Conservation (phyloP, 2,113 vertebrate species). For the Solenodon paradoxus region DNA sequence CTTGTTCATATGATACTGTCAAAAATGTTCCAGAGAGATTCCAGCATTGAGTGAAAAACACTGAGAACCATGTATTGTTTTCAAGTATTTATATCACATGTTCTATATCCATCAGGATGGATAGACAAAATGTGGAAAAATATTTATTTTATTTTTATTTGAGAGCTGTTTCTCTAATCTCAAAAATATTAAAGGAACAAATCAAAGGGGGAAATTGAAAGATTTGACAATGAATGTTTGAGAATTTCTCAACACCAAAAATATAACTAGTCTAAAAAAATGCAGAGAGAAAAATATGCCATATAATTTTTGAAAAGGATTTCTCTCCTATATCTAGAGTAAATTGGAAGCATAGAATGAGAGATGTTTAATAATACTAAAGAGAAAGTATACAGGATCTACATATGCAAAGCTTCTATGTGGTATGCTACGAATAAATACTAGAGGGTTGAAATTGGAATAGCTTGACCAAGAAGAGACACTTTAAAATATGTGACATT, state of each 20-base stretch:
- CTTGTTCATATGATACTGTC: not conserved
- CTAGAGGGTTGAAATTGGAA: not conserved
- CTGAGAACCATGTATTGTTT: too few species aligned
- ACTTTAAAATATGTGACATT: not conserved
- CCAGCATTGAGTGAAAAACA: not conserved
- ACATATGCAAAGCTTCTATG: not conserved
- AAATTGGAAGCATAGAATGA: not conserved
- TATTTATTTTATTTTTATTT: not conserved
- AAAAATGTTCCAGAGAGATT: not conserved
- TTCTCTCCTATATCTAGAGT: not conserved
- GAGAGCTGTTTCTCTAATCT: not conserved
- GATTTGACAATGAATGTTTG: not conserved
- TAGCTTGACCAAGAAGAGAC: not conserved
- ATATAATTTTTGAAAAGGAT: not conserved
- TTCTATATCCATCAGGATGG: too few species aligned
- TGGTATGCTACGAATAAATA: not conserved
- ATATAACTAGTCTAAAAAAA: conserved; percentile 28
- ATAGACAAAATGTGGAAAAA: not conserved
- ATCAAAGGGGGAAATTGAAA: not conserved
- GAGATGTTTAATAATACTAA: not conserved
- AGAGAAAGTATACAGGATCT: not conserved
- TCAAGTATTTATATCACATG: too few species aligned
- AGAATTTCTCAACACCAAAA: not conserved
- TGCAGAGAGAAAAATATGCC: not conserved
- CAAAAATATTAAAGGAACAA: not conserved